Conservation (phyloP, 2,888 invertebrate species). For the Lithophane leautieri region DNA sequence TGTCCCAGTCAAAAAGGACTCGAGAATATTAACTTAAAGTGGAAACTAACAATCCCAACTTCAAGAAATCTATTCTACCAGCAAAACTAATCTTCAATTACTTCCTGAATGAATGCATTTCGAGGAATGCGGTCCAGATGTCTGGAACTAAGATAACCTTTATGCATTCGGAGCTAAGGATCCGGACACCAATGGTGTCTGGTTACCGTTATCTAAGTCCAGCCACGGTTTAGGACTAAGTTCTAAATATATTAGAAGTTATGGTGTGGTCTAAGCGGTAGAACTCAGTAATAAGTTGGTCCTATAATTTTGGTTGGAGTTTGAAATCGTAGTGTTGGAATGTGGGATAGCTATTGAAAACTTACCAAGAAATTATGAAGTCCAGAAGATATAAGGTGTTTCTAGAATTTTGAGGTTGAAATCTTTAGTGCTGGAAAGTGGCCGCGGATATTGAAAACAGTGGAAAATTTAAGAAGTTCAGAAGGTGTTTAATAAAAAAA, state of each 20-base stretch:
- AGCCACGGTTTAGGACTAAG: constrained; percentile 61
- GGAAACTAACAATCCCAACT: constrained; percentile 4
- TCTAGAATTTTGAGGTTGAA: neutral
- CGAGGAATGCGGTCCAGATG: constrained; percentile 46
- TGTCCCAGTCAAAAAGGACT: neutral
- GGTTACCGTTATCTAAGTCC: constrained; percentile 58
- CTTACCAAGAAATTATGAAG: neutral
- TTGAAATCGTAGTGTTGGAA: neutral
- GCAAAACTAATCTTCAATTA: constrained; percentile 56
- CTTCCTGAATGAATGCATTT: constrained; percentile 55
- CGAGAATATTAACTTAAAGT: neutral
- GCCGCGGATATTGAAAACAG: neutral
- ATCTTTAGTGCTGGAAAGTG: neutral
- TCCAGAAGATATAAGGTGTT: neutral
- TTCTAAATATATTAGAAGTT: constrained; percentile 68
- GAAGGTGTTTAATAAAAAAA: neutral
- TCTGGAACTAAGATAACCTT: constrained; percentile 48
- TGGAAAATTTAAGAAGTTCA: neutral
- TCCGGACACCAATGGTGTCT: constrained; percentile 47
- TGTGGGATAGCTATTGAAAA: neutral
- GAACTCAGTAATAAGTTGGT: neutral
- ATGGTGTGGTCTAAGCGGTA: constrained; percentile 41
- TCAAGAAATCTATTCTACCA: constrained; percentile 31
- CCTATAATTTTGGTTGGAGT: neutral
- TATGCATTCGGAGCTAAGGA: constrained; percentile 58